A percentile compares a stretch with the other conserved stretches of the same genome.
Conservation (phyloP, 2,113 vertebrate genomes). For the Planiliza haematocheilus region DNA sequence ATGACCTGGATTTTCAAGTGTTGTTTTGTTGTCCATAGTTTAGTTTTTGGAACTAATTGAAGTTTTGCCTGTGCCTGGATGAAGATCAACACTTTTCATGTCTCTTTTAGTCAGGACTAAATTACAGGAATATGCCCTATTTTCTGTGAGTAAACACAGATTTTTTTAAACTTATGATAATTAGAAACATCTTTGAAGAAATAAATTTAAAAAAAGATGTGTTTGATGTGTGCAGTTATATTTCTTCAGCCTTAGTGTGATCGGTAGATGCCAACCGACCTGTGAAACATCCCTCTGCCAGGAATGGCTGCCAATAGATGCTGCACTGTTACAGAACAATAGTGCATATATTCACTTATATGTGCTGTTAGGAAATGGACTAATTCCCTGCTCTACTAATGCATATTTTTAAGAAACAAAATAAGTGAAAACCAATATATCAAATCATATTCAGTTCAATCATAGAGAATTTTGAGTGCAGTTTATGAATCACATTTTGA, state of each 20-base stretch:
- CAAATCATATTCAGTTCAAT: too few relatives aligned
- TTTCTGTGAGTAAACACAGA: neutral
- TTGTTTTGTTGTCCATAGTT: neutral
- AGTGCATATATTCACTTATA: too few relatives aligned
- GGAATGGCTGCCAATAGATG: neutral
- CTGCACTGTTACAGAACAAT: neutral
- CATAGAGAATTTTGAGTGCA: too few relatives aligned
- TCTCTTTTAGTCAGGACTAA: slow-evolving; percentile 13
- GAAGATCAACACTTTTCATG: slow-evolving; percentile 19
- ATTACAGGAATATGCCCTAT: neutral
- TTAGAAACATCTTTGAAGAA: slow-evolving; percentile 1
- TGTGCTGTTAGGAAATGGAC: neutral
- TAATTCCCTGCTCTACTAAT: neutral
- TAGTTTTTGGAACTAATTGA: slow-evolving; percentile 7
- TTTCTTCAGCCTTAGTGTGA: slow-evolving; percentile 1
- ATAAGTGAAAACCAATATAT: neutral
- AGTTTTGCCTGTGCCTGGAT: slow-evolving; percentile 6
- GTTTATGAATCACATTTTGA: neutral
- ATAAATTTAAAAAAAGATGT: neutral
- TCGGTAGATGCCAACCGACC: slow-evolving; percentile 23
- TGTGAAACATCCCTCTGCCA: neutral
- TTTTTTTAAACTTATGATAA: slow-evolving; percentile 12
- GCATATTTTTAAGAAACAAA: neutral
- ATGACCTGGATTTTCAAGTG: neutral
- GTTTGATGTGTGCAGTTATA: slow-evolving; percentile 16